phyloP scores from a whole-genome alignment of 1,140 invertebrate genomes.

The Meteorus sp. region DNA sequence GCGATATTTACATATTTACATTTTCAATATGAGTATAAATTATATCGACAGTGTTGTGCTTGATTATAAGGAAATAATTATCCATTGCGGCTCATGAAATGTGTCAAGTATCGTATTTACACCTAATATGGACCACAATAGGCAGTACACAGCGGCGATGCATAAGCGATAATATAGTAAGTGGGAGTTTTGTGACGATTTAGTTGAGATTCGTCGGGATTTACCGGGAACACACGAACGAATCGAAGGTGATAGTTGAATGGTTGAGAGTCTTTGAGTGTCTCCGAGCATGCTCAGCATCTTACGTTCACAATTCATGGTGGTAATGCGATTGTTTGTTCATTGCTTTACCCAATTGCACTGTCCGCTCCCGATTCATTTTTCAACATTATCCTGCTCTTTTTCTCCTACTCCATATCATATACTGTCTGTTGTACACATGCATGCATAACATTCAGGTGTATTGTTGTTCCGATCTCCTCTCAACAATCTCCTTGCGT shows the following conservation, averaged over 20 bases:
- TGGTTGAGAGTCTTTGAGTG: no score
- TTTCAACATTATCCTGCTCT: no score
- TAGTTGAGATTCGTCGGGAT: constrained; percentile 18
- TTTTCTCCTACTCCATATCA: background rate
- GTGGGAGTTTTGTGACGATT: background rate
- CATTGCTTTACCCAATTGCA: background rate
- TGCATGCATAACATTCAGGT: no score
- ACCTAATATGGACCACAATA: no score
- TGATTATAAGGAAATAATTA: no score
- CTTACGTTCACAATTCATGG: constrained; percentile 21
- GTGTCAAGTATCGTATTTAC: no score
- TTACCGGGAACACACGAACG: constrained; percentile 18
- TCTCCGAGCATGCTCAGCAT: background rate
- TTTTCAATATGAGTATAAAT: no score
- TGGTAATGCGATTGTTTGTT: constrained; percentile 9
- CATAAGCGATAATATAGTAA: background rate
- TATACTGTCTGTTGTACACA: background rate
- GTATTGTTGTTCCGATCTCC: no score
- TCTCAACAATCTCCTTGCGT: background rate
- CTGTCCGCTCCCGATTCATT: background rate
- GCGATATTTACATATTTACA: no score
- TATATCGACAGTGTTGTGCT: no score
- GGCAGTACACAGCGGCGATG: constrained; percentile 2
- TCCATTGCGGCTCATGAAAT: no score
- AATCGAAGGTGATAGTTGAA: no score